Percentiles rank a stretch among this genome's conserved stretches.
These are phyloP conservation scores for Drosophila fuyamai DNA, from an alignment of 1,140 invertebrate genomes.

Conservation along the genomic window DNA sequence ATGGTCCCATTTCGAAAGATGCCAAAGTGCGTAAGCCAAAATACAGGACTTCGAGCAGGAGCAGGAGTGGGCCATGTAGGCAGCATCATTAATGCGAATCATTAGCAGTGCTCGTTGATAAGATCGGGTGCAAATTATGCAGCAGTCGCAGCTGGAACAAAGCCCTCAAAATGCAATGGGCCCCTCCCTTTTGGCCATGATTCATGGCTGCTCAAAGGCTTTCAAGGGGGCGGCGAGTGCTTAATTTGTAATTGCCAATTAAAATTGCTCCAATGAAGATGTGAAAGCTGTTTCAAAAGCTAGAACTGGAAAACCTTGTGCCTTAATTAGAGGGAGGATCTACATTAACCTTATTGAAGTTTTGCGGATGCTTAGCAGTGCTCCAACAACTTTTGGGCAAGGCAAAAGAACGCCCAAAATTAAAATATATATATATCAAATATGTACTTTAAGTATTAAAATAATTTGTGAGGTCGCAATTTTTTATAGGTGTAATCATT, in stretches of 20 bases:
- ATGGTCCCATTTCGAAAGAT: conserved; percentile 76
- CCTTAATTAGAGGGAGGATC: conserved; percentile 4
- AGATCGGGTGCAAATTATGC: conserved; percentile 79
- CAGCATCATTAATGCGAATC: conserved; percentile 81
- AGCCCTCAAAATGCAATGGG: conserved; percentile 4
- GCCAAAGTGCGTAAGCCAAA: conserved; percentile 40
- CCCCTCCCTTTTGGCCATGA: conserved; percentile 35
- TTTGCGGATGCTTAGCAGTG: neutral
- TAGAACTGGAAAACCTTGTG: conserved; percentile 6
- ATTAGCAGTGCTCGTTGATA: conserved; percentile 76
- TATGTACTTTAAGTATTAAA: too few relatives aligned
- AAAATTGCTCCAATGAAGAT: conserved; percentile 64
- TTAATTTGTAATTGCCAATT: conserved; percentile 80
- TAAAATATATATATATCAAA: too few relatives aligned
- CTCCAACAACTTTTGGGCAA: too few relatives aligned
- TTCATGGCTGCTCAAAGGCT: conserved; percentile 36
- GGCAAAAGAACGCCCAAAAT: too few relatives aligned
- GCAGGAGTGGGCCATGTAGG: conserved; percentile 29
- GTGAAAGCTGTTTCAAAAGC: conserved; percentile 46
- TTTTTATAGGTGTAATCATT: too few relatives aligned
- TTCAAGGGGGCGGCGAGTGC: conserved; percentile 62
- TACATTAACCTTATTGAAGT: neutral
- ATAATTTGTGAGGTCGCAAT: too few relatives aligned
- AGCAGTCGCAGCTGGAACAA: conserved; percentile 33
- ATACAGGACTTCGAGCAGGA: neutral